phyloP scores from a whole-genome alignment of 2,797 vertebrate species.

The Channa striata region DNA sequence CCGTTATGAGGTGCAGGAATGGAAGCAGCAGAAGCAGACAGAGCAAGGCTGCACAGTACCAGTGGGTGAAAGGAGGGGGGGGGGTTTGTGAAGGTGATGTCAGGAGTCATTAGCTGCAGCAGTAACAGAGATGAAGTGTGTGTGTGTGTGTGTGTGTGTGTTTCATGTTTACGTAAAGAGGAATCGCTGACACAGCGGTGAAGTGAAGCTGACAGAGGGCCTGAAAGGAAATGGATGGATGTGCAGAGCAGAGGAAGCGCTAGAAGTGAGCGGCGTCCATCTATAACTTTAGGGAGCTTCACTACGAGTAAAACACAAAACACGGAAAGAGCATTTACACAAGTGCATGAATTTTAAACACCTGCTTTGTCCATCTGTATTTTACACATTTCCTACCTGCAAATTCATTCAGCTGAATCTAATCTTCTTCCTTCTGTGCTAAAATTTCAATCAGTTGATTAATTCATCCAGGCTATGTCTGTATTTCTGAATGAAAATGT shows the following conservation, averaged over 20 bases:
- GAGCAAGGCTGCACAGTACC: background rate
- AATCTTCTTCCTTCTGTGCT: background rate
- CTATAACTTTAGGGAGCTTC: constrained; percentile 5
- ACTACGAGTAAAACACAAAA: background rate
- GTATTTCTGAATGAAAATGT: background rate
- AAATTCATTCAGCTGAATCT: background rate
- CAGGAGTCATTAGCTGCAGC: constrained; percentile 29
- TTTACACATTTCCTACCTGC: background rate
- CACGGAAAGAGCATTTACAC: background rate
- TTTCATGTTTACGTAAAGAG: constrained; percentile 37
- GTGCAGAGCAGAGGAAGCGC: constrained; percentile 17
- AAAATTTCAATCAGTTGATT: background rate
- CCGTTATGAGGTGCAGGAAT: constrained; percentile 21
- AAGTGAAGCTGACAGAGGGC: constrained; percentile 40
- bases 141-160: constrained; percentile 33
- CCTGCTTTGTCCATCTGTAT: background rate
- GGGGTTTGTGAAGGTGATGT: constrained; percentile 15
- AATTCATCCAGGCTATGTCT: background rate
- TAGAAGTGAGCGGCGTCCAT: background rate
- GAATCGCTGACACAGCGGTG: constrained; percentile 29
- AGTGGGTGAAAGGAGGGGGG: constrained; percentile 7
- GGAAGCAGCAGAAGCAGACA: constrained; percentile 16
- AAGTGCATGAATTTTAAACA: no score
- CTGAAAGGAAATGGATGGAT: constrained; percentile 27
- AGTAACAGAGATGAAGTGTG: constrained; percentile 23